Base-by-base conservation (phyloP, 2,797 vertebrate genomes). In the Myripristis murdjan region DNA sequence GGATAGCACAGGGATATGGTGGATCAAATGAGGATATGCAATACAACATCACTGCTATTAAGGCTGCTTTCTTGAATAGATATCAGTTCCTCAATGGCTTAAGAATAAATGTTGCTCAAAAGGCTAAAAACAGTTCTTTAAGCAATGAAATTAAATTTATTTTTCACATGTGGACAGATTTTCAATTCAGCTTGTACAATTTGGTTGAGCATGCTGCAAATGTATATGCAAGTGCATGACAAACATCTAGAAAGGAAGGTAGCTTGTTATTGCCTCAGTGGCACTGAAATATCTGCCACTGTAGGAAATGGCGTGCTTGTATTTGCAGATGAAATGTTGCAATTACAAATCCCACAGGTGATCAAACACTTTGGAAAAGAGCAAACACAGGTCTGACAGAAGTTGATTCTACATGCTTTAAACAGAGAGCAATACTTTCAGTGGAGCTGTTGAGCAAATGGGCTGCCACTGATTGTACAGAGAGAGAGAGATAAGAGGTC, bases 301-400 rank as follows among this genome's bases (percentile, higher is more conserved):
- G 74, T 52, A 23, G 31, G 72, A 70, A 59, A 77, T 68, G 9
- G 60, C 63, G 62, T 70, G 56, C 15, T 8, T 78, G 33, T 90
- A 73, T 90, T 92, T 91, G 81, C 73, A 63, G 76, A 85, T 73
- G 74, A 87, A 84, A 83, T 82, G 84, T 83, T 85, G 79, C 76
- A 76, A 89, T 87, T 85, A 78, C 63, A 86, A 76, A 81, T 66
- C 61, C 54, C 47, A 80, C 85, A 91, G 87, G 82, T 88, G 85
- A 90, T 89, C 83, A 93, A 89, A 92, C 81, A 91, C 66, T 83
- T 75, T 65, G 73, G 63, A 76, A 52, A 47, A 70, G 75, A 83
- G 83, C 78, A 87, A 92, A 91, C 70, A 90, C n/a, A 78, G 53
- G 48, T 73, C 73, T 76, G 65, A 77, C 61, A 67, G 23, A 5